Evolutionary conservation across 2,888 invertebrate genomes (phyloP), one percentile per base, ranked within the genome.

Genomic region (Cerceris ruficornis): DNA sequence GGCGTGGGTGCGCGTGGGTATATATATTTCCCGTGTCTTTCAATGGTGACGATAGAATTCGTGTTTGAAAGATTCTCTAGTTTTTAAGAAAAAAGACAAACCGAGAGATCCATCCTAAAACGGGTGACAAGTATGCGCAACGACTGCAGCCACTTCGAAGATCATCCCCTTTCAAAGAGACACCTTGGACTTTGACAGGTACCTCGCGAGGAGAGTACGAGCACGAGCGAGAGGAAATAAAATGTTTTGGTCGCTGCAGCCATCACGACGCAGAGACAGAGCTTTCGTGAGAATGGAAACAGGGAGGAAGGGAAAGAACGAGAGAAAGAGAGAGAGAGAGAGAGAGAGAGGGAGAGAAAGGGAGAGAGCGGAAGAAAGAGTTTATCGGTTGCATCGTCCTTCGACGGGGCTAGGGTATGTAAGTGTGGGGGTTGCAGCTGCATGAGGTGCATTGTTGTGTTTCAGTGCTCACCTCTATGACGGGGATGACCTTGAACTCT

Each of bases 391-490:
- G 71, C 55, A 57, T 66, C 72, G 42, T 57, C 77, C 75, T 83
- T 71, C 81, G 80, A 82, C 73, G 43, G 79, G 80, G 82, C 66
- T 88, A 85, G 88, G 87, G 86, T 87, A 83, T 87, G 87, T 88
- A 88, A 88, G 89, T 91, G 89, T 91, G 79, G 85, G 88, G 87
- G 88, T 90, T 90, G 89, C 86, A 90, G 90, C 89, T 92, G 92
- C 92, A 92, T 92, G 92, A 92, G 92, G 91, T 92, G 91, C 91
- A 90, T 92, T 92, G 90, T 91, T 92, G 91, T 92, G 92, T 92
- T 92, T 92, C 92, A 92, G 92, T 92, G 90, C 91, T 92, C 91
- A 91, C 92, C 90, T 92, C 92, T 87, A 92, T 92, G 92, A 92
- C 92, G 90, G 92, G 92, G 88, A 90, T 92, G 91, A 92, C 92